Base-by-base conservation (phyloP, 2,797 vertebrate genomes). In the Sparus aurata region DNA sequence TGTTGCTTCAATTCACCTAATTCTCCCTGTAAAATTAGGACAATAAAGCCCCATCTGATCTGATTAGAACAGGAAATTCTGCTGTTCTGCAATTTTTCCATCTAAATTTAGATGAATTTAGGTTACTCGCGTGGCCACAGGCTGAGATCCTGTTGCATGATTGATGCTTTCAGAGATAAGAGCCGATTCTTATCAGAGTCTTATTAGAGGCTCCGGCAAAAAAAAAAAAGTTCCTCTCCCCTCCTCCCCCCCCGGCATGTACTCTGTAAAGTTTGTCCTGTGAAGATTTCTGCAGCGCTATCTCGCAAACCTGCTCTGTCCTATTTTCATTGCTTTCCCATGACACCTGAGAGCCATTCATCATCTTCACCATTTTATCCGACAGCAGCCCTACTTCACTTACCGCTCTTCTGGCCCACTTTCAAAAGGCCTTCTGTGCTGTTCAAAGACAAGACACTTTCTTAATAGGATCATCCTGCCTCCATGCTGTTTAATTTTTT, bases 331-430 rank as follows among this genome's bases (percentile, higher is more conserved):
- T 85, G 89, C 89, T 87, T 92, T 92, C 93, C 93, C 83, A 85
- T 91, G 92, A 93, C 94, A 91, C 93, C 89, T 91, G 87, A 94
- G 90, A 87, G 87, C 91, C 91, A 96, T 96, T 94, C 93, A 96
- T 96, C 95, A 95, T 94, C 89, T 80, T 93, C 91, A 87, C 86
- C 81, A 70, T 83, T 85, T 87, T 15, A 82, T 86, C 85, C 80
- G 83, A 93, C 92, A 93, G 91, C 91, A 93, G 93, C 86, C 92
- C 94, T 92, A 93, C 91, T 94, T 93, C 90, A 86, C 89, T 89
- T 76, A 60, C 67, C 78, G 23, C 89, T 90, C 87, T 70, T 90
- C 79, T 95, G 94, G 87, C 95, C 95, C 94, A 95, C 90, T 95
- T 95, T 93, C 84, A 86, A 86, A 86, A 16, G 74, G 82, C 81